Evolutionary conservation across 2,797 vertebrate genomes (phyloP).

Genomic region (Peromyscus aztecus): DNA sequence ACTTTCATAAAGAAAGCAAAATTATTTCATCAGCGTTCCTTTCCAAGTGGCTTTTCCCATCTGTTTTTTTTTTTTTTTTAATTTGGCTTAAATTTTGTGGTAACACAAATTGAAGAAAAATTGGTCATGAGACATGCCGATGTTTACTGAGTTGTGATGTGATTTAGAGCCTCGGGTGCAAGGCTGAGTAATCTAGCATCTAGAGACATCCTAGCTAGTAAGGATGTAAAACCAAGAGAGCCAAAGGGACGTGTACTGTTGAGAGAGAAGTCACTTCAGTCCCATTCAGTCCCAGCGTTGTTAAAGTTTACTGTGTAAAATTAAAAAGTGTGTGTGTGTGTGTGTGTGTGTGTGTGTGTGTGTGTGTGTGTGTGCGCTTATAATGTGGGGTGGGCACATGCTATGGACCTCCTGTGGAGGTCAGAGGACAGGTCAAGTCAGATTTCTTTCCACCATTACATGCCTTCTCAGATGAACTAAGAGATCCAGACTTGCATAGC

Average conservation of each 20-base stretch:
- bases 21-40: constrained; percentile 79
- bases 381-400: no score
- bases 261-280: not conserved
- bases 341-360: no score
- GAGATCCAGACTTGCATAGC: no score
- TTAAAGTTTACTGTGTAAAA: not conserved
- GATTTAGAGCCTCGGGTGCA: constrained; percentile 63
- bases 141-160: constrained; percentile 77
- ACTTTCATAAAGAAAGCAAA: constrained; percentile 76
- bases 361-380: no score
- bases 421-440: not conserved
- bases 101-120: constrained; percentile 79
- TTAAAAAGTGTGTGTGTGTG: not conserved
- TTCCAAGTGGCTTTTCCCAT: constrained; percentile 83
- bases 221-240: not conserved
- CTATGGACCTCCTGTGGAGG: not conserved
- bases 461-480: not conserved
- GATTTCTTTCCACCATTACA: not conserved
- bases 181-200: constrained; percentile 46
- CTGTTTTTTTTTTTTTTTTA: constrained; percentile 77
- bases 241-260: not conserved
- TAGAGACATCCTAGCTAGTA: not conserved
- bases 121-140: constrained; percentile 72
- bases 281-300: not conserved
- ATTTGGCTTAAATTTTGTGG: constrained; percentile 85